Evolutionary conservation across 2,888 invertebrate species (phyloP).

Genomic region (Apotomis betuletana): DNA sequence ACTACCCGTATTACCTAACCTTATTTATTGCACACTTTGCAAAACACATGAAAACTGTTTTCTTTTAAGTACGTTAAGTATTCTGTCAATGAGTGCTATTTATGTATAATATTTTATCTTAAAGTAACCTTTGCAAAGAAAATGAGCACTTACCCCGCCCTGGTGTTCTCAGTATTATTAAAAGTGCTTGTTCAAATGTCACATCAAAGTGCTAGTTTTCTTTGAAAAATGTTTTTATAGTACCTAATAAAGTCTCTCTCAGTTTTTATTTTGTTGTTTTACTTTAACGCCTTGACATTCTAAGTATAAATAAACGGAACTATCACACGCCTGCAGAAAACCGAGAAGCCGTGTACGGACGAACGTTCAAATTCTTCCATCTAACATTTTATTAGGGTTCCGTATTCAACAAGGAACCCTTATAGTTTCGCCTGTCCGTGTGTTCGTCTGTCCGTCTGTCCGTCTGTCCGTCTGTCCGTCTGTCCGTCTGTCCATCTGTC

Average conservation of each 20-base stretch:
- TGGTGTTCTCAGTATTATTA: not conserved
- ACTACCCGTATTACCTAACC: no score
- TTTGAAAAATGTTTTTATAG: conserved; percentile 9
- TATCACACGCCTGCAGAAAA: no score
- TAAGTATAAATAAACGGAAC: no score
- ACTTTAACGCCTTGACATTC: conserved; percentile 11
- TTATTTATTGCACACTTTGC: not conserved
- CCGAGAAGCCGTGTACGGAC: no score
- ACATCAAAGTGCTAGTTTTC: not conserved
- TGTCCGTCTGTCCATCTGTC: no score
- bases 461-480: no score
- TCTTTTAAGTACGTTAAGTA: no score
- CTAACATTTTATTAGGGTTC: no score
- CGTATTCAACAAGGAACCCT: no score
- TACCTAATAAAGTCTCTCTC: conserved; percentile 54
- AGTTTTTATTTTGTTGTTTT: conserved; percentile 47
- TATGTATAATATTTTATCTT: not conserved
- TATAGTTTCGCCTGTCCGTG: no score
- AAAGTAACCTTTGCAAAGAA: not conserved
- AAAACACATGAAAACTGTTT: not conserved
- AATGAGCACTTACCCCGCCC: not conserved
- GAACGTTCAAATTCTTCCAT: no score
- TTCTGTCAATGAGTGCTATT: not conserved
- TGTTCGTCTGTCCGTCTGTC: no score
- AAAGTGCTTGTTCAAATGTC: not conserved